Percentiles rank a stretch among this genome's conserved stretches.
Conservation (phyloP, 2,797 vertebrate genomes). For the Nannoperca obscura region DNA sequence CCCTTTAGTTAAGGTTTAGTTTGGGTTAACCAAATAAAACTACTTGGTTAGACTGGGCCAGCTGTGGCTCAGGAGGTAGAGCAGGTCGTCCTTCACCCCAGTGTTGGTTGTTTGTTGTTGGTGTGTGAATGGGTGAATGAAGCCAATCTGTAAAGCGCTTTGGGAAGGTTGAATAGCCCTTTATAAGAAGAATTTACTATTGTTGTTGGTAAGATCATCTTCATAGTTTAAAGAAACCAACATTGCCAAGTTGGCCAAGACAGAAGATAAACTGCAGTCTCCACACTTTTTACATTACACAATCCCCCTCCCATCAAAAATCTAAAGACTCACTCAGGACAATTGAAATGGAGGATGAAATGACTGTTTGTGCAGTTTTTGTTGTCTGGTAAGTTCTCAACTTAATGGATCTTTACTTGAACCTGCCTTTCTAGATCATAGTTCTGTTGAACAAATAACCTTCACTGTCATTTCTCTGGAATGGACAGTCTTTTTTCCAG, state of each 20-base stretch:
- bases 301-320: no score
- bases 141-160: no score
- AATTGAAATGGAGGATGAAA: neutral
- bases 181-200: no score
- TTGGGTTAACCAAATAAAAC: neutral
- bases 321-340: neutral
- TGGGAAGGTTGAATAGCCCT: no score
- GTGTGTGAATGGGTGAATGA: no score
- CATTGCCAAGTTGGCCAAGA: no score
- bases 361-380: neutral
- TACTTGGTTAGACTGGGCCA: neutral
- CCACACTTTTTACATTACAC: neutral
- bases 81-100: no score
- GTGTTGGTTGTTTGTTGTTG: no score
- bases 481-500: neutral
- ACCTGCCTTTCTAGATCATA: neutral
- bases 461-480: neutral
- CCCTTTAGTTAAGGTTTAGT: neutral
- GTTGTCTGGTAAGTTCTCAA: neutral
- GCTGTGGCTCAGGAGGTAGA: no score
- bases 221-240: neutral
- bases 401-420: neutral
- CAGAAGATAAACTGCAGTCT: neutral
- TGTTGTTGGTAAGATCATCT: neutral
- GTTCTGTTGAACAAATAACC: neutral